Base-by-base conservation (phyloP, 2,113 vertebrate genomes). In the Reinhardtius hippoglossoides region DNA sequence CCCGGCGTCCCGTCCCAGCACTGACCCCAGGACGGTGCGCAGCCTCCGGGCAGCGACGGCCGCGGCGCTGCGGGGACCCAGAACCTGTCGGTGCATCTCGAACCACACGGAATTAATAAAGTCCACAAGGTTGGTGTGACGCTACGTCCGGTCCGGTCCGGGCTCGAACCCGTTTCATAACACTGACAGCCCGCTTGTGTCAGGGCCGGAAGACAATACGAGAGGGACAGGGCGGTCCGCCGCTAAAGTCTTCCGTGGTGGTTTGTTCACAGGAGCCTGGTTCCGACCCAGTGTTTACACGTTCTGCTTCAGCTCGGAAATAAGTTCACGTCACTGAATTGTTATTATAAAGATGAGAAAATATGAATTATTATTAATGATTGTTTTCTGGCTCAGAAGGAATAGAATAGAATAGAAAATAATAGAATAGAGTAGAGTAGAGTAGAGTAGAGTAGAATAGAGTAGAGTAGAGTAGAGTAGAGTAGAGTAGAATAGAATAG, bases 1-100 rank as follows among this genome's bases (percentile, higher is more conserved):
- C 93, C 94, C 93, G 80, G 91, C 87, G 76, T 92, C 88, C 78
- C 86, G 92, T 0, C 92, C 92, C 74, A 91, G 31, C 0, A 95
- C 85, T 9, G 84, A 75, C 21, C 93, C 91, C 81, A 95, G 2
- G 75, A 95, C 92, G 20, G 71, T 75, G 20, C 92, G 80, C 59
- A 95, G 54, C 74, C 95, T 93, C 44, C 93, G 72, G 9, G 90
- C 84, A 65, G 94, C 93, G 2, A 91, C 83, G 42, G 80, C 89
- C 59, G 92, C 91, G 0, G 88, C 78, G 3, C 93, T 76, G 21
- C 92, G 86, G 73, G 86, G 76, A 0, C 84, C 67, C 1, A 95
- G 24, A 1, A 95, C 66, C 26, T 89, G 91, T 6, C 88, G 65
- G 65, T 91, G 82, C 95, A 95, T 95, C 1, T 0, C 35, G 16